Evolutionary conservation across 92 coral and sea anemone species (phyloP).

Genomic region (Palythoa heliodiscus): DNA sequence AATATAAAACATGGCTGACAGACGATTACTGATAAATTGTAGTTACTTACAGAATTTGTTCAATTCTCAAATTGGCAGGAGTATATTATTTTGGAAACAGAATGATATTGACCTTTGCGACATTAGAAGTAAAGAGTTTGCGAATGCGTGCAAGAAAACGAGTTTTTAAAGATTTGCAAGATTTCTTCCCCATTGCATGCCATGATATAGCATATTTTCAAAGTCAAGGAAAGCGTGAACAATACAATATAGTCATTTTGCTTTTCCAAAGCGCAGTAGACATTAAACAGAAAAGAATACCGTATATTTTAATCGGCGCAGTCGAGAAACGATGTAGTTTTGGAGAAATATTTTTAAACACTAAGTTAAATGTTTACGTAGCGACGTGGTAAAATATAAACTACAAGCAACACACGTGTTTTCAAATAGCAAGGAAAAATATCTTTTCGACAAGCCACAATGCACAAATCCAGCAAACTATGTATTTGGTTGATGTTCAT

Average conservation of each 20-base stretch:
- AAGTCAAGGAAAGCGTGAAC: not conserved
- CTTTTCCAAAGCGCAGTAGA: not conserved
- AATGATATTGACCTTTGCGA: not conserved
- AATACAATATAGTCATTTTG: not conserved
- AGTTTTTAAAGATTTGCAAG: not conserved
- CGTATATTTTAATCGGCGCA: too few relatives aligned
- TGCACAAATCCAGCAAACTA: not conserved
- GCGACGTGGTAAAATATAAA: too few relatives aligned
- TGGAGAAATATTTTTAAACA: too few relatives aligned
- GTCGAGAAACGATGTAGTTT: too few relatives aligned
- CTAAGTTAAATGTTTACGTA: too few relatives aligned
- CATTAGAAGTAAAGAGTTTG: not conserved
- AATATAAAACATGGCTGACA: not conserved
- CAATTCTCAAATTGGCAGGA: not conserved
- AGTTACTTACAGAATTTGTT: not conserved
- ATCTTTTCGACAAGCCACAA: not conserved
- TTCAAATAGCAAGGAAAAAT: too few relatives aligned
- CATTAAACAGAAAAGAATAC: too few relatives aligned
- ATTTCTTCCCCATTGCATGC: not conserved
- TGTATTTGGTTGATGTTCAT: not conserved
- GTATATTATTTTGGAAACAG: conserved; percentile 3
- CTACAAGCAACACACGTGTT: too few relatives aligned
- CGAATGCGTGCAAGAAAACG: not conserved
- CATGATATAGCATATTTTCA: conserved; percentile 4
- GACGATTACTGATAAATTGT: not conserved